Evolutionary conservation across 2,797 vertebrate species (phyloP).

Genomic region (Poeciliopsis infans): DNA sequence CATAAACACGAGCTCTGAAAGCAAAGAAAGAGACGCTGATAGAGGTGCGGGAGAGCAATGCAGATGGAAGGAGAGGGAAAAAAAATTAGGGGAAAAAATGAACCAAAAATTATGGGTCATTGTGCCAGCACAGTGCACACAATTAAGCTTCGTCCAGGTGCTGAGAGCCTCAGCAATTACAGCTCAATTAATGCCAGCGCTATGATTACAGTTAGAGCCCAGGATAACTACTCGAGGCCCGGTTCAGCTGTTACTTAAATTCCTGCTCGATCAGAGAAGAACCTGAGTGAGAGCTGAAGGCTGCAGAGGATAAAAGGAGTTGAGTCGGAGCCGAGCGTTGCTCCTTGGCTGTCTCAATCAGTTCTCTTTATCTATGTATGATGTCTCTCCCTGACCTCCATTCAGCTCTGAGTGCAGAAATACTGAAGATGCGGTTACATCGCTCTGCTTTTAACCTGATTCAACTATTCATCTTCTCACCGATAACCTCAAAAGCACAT

Average conservation of each 20-base stretch:
- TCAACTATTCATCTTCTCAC: not conserved
- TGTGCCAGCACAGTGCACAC: conserved; percentile 85
- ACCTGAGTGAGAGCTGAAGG: conserved; percentile 9
- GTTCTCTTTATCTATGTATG: conserved; percentile 59
- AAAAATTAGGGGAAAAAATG: conserved; percentile 70
- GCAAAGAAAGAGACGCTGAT: conserved; percentile 48
- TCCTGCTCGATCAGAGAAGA: conserved; percentile 14
- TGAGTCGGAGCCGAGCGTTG: conserved; percentile 42
- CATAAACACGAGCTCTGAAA: conserved; percentile 1
- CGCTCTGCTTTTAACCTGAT: conserved; percentile 20
- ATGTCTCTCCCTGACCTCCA: conserved; percentile 44
- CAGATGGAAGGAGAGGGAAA: conserved; percentile 62
- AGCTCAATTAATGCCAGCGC: conserved; percentile 85
- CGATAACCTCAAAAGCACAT: not conserved
- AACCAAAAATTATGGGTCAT: conserved; percentile 85
- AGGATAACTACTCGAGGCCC: conserved; percentile 76
- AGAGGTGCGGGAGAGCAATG: conserved; percentile 56
- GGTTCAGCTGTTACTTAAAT: conserved; percentile 76
- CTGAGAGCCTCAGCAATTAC: conserved; percentile 84
- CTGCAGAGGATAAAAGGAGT: conserved; percentile 25
- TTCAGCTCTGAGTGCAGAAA: conserved; percentile 37
- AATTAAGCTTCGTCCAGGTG: conserved; percentile 88
- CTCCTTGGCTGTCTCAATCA: conserved; percentile 67
- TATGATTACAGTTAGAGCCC: conserved; percentile 79
- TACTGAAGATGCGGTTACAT: conserved; percentile 7